These are phyloP conservation scores for Gallinago jamesoni DNA, from an alignment of 2,113 vertebrate species.

Conservation along the genomic window DNA sequence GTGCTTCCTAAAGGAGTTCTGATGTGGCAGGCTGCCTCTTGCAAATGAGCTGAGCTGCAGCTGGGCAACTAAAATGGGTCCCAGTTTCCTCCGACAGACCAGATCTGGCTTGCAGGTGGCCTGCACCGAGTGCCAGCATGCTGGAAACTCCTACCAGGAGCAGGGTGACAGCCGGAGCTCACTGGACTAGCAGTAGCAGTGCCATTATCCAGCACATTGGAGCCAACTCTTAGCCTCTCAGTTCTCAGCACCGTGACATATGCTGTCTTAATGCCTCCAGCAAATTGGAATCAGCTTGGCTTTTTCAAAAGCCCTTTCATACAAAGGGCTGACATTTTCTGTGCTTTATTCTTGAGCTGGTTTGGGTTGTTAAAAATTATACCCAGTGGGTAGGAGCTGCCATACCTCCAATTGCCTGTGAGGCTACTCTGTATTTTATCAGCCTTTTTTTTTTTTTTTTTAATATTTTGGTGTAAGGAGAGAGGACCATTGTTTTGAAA, in stretches of 20 bases:
- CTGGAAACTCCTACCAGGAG: conserved; percentile 7
- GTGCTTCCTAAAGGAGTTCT: conserved; percentile 50
- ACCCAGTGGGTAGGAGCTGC: conserved; percentile 58
- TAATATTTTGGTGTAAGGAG: background rate
- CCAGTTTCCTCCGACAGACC: conserved; percentile 24
- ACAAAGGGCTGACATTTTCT: conserved; percentile 69
- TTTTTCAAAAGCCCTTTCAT: conserved; percentile 65
- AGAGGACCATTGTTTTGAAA: conserved; percentile 25
- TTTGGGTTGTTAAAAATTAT: conserved; percentile 61
- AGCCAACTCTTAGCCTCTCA: conserved; percentile 7
- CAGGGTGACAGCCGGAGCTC: conserved; percentile 42
- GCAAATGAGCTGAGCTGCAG: conserved; percentile 66
- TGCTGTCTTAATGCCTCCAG: conserved; percentile 67
- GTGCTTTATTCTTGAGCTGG: conserved; percentile 56
- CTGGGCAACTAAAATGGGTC: conserved; percentile 56
- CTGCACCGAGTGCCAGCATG: background rate
- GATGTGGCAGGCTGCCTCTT: conserved; percentile 61
- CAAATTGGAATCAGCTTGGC: conserved; percentile 66
- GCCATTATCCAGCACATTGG: background rate
- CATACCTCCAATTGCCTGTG: conserved; percentile 13
- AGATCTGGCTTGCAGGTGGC: conserved; percentile 63
- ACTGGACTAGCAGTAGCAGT: background rate
- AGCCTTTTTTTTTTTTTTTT: background rate
- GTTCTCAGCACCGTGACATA: conserved; percentile 61
- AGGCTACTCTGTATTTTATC: conserved; percentile 29